Percentiles rank a stretch among this genome's conserved stretches.
Evolutionary conservation across 2,888 invertebrate species (phyloP).

Genomic region (Drosophila maculinotata): DNA sequence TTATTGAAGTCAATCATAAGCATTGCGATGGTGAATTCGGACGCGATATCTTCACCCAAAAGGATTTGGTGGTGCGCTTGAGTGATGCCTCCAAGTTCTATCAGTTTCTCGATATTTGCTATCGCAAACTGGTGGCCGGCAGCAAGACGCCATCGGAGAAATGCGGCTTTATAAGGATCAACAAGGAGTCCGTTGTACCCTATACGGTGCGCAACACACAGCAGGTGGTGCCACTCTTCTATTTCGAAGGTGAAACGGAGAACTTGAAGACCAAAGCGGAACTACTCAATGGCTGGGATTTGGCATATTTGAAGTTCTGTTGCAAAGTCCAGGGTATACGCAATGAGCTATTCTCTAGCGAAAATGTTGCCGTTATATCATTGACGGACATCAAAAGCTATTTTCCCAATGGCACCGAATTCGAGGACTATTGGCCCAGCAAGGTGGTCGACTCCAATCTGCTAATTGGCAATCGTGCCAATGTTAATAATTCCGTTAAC

Average conservation of each 20-base stretch:
- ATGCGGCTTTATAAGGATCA: slow-evolving; percentile 96
- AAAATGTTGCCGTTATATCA: slow-evolving; percentile 95
- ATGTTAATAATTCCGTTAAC: slow-evolving; percentile 87
- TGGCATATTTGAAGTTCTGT: slow-evolving; percentile 96
- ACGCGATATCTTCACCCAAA: slow-evolving; percentile 93
- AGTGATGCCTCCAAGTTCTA: slow-evolving; percentile 96
- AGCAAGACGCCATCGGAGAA: slow-evolving; percentile 90
- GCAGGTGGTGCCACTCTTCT: slow-evolving; percentile 96
- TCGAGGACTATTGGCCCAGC: slow-evolving; percentile 97
- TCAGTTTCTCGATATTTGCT: slow-evolving; percentile 95
- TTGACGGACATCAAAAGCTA: slow-evolving; percentile 95
- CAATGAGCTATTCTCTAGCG: slow-evolving; percentile 95
- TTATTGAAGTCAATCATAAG: slow-evolving; percentile 96
- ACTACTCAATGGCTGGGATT: slow-evolving; percentile 95
- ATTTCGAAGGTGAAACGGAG: slow-evolving; percentile 94
- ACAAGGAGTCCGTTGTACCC: slow-evolving; percentile 96
- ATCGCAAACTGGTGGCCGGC: slow-evolving; percentile 91
- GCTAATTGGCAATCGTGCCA: slow-evolving; percentile 88
- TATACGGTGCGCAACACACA: slow-evolving; percentile 93
- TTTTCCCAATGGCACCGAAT: slow-evolving; percentile 94
- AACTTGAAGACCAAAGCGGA: slow-evolving; percentile 94
- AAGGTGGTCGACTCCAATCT: slow-evolving; percentile 94
- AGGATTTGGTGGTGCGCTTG: slow-evolving; percentile 95
- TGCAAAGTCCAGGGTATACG: slow-evolving; percentile 97
- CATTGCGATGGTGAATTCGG: slow-evolving; percentile 97